A percentile compares a stretch with the other conserved stretches of the same genome.
These are phyloP conservation scores for Bombus terrestris DNA, from an alignment of 1,140 invertebrate genomes.

Conservation along the genomic window DNA sequence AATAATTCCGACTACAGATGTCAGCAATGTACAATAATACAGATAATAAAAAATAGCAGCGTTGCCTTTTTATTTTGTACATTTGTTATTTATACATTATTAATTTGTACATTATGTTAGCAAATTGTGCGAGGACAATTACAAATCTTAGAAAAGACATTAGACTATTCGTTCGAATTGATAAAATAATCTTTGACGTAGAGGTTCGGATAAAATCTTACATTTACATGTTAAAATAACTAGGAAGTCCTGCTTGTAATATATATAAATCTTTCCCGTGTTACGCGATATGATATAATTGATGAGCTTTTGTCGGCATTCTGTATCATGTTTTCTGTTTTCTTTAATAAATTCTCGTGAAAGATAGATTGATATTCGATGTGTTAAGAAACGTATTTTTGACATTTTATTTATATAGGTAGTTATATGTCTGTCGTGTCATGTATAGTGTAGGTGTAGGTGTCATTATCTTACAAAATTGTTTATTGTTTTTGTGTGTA, in stretches of 20 bases:
- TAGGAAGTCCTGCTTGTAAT: not conserved
- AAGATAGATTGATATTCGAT: not conserved
- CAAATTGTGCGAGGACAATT: slow-evolving; percentile 17
- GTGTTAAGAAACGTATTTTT: not conserved
- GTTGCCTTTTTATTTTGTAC: slow-evolving; percentile 46
- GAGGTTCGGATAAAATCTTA: not conserved
- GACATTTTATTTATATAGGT: not conserved
- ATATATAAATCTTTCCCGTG: not conserved
- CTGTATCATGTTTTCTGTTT: not conserved
- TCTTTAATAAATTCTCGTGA: not conserved
- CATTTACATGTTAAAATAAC: not conserved
- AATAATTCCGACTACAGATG: not conserved
- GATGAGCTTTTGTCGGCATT: not conserved
- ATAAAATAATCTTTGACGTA: not conserved
- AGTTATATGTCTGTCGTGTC: not conserved
- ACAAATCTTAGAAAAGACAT: slow-evolving; percentile 33
- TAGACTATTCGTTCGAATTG: not conserved
- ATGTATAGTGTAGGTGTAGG: not conserved
- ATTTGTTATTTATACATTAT: slow-evolving; percentile 19
- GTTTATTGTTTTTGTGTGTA: not conserved
- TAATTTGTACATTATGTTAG: slow-evolving; percentile 19
- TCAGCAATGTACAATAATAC: not conserved
- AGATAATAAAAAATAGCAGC: slow-evolving; percentile 39
- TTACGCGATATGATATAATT: not conserved
- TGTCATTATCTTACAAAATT: not conserved